Evolutionary conservation across 2,113 vertebrate genomes (phyloP).

Genomic region (Oryzias curvinotus): DNA sequence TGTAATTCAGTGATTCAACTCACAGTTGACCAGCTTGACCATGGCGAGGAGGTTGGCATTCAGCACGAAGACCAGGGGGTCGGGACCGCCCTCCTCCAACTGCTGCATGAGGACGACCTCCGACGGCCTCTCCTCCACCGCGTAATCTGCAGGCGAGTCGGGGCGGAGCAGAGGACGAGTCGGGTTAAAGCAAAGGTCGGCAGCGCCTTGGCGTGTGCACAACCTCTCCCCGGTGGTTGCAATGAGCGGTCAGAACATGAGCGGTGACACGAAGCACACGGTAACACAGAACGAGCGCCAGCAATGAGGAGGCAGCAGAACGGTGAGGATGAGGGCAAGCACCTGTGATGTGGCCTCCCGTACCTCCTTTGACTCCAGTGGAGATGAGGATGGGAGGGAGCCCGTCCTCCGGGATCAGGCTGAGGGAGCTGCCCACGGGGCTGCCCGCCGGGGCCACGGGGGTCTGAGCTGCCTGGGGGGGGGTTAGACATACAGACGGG

Average conservation of each 20-base stretch:
- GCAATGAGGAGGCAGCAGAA: conserved; percentile 60
- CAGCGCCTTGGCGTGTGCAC: background rate
- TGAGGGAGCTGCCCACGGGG: conserved; percentile 94
- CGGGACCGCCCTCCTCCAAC: conserved; percentile 91
- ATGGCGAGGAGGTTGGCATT: conserved; percentile 98
- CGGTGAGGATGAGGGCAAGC: conserved; percentile 78
- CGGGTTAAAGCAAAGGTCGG: background rate
- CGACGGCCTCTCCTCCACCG: conserved; percentile 94
- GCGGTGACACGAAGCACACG: conserved; percentile 40
- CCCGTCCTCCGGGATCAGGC: conserved; percentile 96
- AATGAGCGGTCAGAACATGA: conserved; percentile 41
- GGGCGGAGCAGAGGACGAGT: conserved; percentile 1
- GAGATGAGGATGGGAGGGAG: conserved; percentile 99
- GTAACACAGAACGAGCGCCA: conserved; percentile 29
- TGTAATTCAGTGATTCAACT: conserved; percentile 65
- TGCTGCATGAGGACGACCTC: conserved; percentile 96
- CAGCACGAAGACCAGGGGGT: conserved; percentile 96
- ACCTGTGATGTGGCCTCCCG: conserved; percentile 82
- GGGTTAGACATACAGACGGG: background rate
- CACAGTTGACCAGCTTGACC: conserved; percentile 99
- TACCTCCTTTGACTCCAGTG: conserved; percentile 99
- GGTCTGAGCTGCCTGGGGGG: conserved; percentile 76
- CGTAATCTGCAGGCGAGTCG: conserved; percentile 83
- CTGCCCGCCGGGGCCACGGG: conserved; percentile 85
- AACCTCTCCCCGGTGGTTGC: too few relatives aligned